Evolutionary conservation across 1,140 invertebrate genomes (phyloP), one percentile per base, ranked within the genome.

Genomic region (Rhizoglyphus robini): DNA sequence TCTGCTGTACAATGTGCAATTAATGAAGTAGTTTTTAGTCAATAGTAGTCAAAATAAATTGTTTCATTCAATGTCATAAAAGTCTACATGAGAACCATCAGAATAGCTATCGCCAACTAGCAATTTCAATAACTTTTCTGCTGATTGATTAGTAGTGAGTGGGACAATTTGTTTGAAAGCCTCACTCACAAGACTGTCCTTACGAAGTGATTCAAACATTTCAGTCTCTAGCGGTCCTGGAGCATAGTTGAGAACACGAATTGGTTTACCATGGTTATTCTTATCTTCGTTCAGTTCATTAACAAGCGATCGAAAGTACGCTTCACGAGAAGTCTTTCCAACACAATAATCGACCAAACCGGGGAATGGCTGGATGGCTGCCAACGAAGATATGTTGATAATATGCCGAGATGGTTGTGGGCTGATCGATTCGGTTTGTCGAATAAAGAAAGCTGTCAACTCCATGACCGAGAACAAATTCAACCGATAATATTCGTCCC

Each of bases 191-290:
- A n/a, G 81, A 0, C 75, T 67, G 75, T 86, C 83, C 36, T 51
- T 54, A 5, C 8, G 79, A 76, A 0, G 82, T n/a, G n/a, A n/a
- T n/a, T n/a, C n/a, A 41, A 86, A 83, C 90, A 97, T 96, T 57
- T 88, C 84, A 0, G 92, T 97, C 68, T 90, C 81, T 2, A 96
- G 86, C 3, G 92, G 89, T 29, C 94, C 93, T 0, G 94, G 94
- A 3, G 91, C 86, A 78, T 96, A 98, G 76, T 86, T 95, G 2
- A 98, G 74, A 11, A 96, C 84, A 64, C 83, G 78, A 60, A 29
- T n/a, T 32, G 15, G 13, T 38, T 13, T 38, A n/a, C 23, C 25
- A 3, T 15, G 2, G 2, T 15, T 1, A n/a, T 23, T 46, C 20
- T 15, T 11, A 29, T 59, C 8, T 18, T 59, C 4, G 0, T 91